A percentile compares a stretch with the other conserved stretches of the same genome.
phyloP scores from a whole-genome alignment of 2,888 invertebrate genomes.

The Mimas tiliae region DNA sequence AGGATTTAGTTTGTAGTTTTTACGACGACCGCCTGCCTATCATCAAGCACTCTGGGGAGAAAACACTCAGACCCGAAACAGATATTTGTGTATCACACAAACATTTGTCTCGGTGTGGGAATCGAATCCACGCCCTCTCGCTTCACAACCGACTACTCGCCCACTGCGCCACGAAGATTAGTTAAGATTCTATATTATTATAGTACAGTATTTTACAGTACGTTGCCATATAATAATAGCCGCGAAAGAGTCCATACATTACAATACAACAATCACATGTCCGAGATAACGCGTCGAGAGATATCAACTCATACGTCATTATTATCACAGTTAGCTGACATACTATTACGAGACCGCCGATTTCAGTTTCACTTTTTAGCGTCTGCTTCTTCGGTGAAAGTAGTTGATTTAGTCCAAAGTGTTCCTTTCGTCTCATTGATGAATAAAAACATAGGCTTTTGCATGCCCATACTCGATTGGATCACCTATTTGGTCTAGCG shows the following conservation, averaged over 20 bases:
- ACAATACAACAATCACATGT: not conserved
- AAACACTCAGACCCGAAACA: too few relatives aligned
- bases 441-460: constrained; percentile 25
- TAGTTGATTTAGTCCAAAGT: constrained; percentile 70
- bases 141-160: too few relatives aligned
- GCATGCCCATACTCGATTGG: not conserved
- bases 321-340: constrained; percentile 65
- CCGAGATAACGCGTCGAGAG: not conserved
- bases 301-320: constrained; percentile 34
- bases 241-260: not conserved
- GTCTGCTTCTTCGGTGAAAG: constrained; percentile 71
- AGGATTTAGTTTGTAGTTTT: too few relatives aligned
- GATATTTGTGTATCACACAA: too few relatives aligned
- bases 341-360: constrained; percentile 56
- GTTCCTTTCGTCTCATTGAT: constrained; percentile 69
- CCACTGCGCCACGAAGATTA: too few relatives aligned
- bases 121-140: too few relatives aligned
- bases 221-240: not conserved
- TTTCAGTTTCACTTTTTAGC: constrained; percentile 83
- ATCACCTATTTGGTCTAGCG: too few relatives aligned
- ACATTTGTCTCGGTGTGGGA: too few relatives aligned
- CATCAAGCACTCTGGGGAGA: too few relatives aligned
- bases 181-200: not conserved
- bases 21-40: too few relatives aligned
- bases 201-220: not conserved